Evolutionary conservation across 2,797 vertebrate species (phyloP).

Genomic region (Propithecus deckenii): DNA sequence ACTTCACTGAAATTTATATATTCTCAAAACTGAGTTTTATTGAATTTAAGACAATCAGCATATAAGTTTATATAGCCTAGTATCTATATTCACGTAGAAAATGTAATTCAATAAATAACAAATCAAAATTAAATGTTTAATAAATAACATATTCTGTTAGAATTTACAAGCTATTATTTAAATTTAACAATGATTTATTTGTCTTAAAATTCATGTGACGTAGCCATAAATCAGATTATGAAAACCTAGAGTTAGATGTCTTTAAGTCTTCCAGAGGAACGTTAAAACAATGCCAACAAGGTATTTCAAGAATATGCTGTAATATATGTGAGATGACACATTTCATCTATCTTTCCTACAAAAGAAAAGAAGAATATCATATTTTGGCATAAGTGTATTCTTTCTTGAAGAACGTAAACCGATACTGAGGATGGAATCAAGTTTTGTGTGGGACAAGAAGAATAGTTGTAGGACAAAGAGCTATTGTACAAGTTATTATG

Average conservation of each 20-base stretch:
- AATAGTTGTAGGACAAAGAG: background rate
- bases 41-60: background rate
- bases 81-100: background rate
- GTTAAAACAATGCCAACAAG: background rate
- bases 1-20: background rate
- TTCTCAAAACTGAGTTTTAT: background rate
- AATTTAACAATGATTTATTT: constrained; percentile 21
- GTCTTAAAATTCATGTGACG: background rate
- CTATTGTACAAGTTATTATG: background rate
- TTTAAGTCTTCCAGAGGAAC: background rate
- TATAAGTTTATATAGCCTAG: background rate
- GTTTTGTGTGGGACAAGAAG: background rate
- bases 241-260: background rate
- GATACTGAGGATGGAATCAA: background rate
- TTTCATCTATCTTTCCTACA: background rate
- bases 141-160: background rate
- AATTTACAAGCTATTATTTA: constrained; percentile 4
- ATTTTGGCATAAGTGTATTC: background rate
- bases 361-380: background rate
- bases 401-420: background rate
- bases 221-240: background rate
- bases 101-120: background rate
- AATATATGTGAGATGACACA: background rate
- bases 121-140: background rate
- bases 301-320: background rate